Percentiles rank a stretch among this genome's conserved stretches.
These are phyloP conservation scores for Melanerpes aurifrons DNA, from an alignment of 2,113 vertebrate species.

Conservation along the genomic window DNA sequence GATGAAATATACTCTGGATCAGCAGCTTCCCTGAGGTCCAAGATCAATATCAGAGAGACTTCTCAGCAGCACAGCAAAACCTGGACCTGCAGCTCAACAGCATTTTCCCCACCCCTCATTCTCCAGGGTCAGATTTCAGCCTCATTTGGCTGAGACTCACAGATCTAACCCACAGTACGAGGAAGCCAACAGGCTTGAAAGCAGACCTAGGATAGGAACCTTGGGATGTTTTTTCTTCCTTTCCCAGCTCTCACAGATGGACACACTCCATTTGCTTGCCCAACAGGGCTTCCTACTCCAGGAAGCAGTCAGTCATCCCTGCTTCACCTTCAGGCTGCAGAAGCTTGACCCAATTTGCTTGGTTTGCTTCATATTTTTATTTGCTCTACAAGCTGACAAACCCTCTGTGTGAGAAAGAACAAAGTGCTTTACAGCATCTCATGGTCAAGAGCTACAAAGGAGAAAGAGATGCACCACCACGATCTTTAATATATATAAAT, in stretches of 20 bases:
- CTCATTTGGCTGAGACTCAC: neutral
- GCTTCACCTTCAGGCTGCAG: neutral
- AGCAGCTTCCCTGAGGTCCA: neutral
- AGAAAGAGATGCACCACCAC: neutral
- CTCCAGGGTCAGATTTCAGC: neutral
- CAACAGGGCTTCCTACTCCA: neutral
- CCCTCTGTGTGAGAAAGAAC: neutral
- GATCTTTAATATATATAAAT: neutral
- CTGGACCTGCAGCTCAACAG: neutral
- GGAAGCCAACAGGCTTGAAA: neutral
- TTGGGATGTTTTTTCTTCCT: neutral
- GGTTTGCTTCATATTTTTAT: neutral
- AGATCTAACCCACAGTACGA: neutral
- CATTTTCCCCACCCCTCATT: neutral
- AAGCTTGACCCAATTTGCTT: neutral
- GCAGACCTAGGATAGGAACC: neutral
- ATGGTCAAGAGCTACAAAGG: neutral
- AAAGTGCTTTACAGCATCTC: neutral
- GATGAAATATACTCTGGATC: neutral
- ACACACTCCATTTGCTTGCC: neutral
- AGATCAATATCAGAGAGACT: neutral
- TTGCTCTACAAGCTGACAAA: neutral
- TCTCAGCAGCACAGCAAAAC: neutral
- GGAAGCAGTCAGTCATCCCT: neutral
- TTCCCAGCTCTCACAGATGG: neutral